phyloP scores from a whole-genome alignment of 2,113 vertebrate genomes.

The Takifugu bimaculatus region DNA sequence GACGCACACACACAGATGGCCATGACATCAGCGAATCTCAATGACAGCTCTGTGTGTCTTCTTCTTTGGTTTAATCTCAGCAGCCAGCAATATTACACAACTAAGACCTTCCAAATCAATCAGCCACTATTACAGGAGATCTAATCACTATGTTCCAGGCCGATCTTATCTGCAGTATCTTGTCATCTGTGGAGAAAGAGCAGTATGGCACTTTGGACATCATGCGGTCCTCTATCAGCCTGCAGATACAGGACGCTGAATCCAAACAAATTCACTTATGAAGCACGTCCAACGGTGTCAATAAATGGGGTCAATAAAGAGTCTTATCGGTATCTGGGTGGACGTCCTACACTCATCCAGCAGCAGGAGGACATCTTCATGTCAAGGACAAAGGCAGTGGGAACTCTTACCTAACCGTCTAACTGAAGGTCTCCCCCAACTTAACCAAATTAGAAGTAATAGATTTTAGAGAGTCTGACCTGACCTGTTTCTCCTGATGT shows the following conservation, averaged over 20 bases:
- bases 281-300: slow-evolving; percentile 26
- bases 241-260: slow-evolving; percentile 16
- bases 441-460: too few relatives aligned
- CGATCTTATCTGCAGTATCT: slow-evolving; percentile 47
- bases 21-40: slow-evolving; percentile 44
- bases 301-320: slow-evolving; percentile 30
- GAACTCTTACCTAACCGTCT: not conserved
- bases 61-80: slow-evolving; percentile 28
- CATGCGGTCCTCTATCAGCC: not conserved
- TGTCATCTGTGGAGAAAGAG: slow-evolving; percentile 16
- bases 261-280: slow-evolving; percentile 23
- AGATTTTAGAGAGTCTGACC: too few relatives aligned
- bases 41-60: slow-evolving; percentile 21
- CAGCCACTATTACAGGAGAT: slow-evolving; percentile 22
- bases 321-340: slow-evolving; percentile 22
- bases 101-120: slow-evolving; percentile 37
- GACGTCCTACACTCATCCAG: not conserved
- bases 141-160: slow-evolving; percentile 25
- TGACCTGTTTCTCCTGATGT: too few relatives aligned
- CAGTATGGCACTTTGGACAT: slow-evolving; percentile 51
- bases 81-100: slow-evolving; percentile 33
- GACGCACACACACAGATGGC: slow-evolving; percentile 12
- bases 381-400: slow-evolving; percentile 11
- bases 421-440: too few relatives aligned
- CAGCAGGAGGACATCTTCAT: not conserved